Evolutionary conservation across 30 jellyfish, hydroid and myxozoan species (phyloP), one percentile per base, ranked within the genome.

Genomic region (Nemopilema nomurai): DNA sequence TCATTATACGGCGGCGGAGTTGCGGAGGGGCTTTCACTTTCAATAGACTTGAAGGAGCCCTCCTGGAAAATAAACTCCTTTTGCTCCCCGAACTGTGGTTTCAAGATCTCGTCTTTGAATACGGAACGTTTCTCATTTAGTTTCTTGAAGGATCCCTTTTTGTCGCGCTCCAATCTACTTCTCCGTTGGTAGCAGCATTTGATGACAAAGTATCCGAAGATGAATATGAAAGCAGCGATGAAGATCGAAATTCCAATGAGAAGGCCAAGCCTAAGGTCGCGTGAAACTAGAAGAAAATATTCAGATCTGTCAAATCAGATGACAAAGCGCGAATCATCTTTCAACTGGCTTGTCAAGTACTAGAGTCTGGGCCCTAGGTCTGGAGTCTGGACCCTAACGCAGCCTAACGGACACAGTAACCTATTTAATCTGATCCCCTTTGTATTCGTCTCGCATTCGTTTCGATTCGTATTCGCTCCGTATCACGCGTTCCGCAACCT

Each of bases 1-100:
- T 92, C 98, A 27, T 84, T 96, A 33, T 84, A 70, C 51, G 82
- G 49, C 9, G 91, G 83, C 6, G 74, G 86, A n/a, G 86, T 84
- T 6, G 81, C 16, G 71, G 80, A 33, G 28, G 86, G 41, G 67
- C 92, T 83, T 29, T 29, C 62, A 1, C 74, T 63, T 4, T 79
- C 90, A 0, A 80, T 16, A 1, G 82, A 80, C 4, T 72, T 32
- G 13, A 67, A 0, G 1, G 90, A 80, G 8, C 90, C 90, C 29
- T 80, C 82, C 28, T 32, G 76, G 75, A 19, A 80, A 16, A 67
- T 1, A 24, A 21, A 80, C 51, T 80, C 82, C 23, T 80, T 80
- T 62, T 80, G 82, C 23, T 41, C 84, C 30, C 83, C 90, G 27
- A 82, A 82, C 0, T 19, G 62, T 20, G 80, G 84, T 22, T 72